Conservation (phyloP, 2,113 vertebrate genomes). For the Gobiocypris rarus region DNA sequence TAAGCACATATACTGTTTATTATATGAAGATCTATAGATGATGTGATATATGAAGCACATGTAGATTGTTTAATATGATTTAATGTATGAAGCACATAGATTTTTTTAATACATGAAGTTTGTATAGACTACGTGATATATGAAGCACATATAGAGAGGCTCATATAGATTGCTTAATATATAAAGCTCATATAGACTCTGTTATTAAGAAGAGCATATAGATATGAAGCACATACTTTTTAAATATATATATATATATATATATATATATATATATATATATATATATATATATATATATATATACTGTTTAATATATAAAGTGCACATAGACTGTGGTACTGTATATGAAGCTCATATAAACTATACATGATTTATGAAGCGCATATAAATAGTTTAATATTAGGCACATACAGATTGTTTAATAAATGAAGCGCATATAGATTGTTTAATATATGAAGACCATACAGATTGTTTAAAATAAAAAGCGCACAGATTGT, state of each 20-base stretch:
- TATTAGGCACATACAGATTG: neutral
- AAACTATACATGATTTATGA: neutral
- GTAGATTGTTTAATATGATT: neutral
- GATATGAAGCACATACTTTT: neutral
- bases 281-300: too few species aligned
- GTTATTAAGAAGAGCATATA: neutral
- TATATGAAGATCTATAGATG: too few species aligned
- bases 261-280: too few species aligned
- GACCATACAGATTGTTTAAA: neutral
- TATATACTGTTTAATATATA: neutral
- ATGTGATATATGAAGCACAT: neutral
- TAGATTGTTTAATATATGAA: neutral
- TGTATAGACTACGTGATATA: too few species aligned
- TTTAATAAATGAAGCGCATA: too few species aligned
- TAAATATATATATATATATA: too few species aligned
- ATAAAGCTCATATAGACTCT: neutral
- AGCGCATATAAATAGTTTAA: neutral
- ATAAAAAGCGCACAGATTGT: neutral
- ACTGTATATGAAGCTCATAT: neutral
- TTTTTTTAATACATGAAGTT: too few species aligned
- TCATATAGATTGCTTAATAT: too few species aligned
- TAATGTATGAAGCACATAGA: neutral
- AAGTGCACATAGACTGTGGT: neutral
- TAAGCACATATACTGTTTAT: neutral
- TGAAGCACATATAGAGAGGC: neutral